Conservation (phyloP, 2,113 vertebrate genomes). For the Egretta garzetta region DNA sequence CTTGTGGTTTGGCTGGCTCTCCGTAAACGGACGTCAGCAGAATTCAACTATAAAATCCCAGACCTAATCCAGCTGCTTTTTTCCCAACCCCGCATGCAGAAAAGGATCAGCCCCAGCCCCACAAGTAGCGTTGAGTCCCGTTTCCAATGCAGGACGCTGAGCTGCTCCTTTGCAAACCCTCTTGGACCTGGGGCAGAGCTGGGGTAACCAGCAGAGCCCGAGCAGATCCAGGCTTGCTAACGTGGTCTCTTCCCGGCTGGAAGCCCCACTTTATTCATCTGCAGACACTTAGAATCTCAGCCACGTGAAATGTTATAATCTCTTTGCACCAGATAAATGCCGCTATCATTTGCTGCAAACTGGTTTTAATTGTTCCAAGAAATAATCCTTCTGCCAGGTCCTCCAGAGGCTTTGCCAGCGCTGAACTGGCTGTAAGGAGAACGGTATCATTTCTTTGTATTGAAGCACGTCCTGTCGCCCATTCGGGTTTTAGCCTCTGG, state of each 20-base stretch:
- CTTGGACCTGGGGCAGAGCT: accelerated
- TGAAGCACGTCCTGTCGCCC: neutral
- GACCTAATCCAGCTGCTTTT: neutral
- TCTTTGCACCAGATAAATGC: neutral
- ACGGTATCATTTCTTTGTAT: neutral
- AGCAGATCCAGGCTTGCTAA: accelerated
- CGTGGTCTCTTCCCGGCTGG: neutral
- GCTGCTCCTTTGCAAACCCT: neutral
- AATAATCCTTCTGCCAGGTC: accelerated
- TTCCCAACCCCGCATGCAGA: neutral
- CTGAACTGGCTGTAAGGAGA: neutral
- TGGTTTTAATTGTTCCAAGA: neutral
- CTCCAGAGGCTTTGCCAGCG: neutral
- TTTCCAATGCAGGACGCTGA: neutral
- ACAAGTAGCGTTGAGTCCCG: neutral
- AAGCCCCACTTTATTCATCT: neutral
- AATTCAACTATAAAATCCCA: neutral
- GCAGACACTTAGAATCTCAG: accelerated
- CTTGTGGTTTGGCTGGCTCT: neutral
- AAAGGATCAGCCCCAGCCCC: neutral
- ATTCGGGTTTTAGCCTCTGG: neutral
- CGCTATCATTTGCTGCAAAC: accelerated
- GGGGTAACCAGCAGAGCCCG: neutral
- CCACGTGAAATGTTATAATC: accelerated
- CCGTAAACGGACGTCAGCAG: neutral